phyloP scores from a whole-genome alignment of 2,797 vertebrate species.

The Pseudomugil tenellus region DNA sequence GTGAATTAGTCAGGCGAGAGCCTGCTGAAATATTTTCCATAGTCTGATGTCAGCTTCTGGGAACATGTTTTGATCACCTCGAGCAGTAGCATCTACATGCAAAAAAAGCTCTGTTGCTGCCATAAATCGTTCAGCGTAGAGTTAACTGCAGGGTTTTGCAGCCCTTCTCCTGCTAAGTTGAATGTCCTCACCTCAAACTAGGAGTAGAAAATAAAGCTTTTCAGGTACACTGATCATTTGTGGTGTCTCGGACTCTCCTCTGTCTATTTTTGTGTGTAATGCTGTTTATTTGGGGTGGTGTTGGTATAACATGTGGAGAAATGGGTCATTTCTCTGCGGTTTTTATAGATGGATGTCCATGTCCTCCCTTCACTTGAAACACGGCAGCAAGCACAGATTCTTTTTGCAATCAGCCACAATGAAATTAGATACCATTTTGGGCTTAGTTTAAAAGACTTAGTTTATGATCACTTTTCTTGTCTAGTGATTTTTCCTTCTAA shows the following conservation, averaged over 20 bases:
- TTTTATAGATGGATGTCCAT: constrained; percentile 35
- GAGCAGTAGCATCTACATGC: constrained; percentile 66
- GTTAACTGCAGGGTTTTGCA: constrained; percentile 54
- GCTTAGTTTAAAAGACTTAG: constrained; percentile 28
- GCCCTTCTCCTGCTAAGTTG: constrained; percentile 45
- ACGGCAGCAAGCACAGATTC: constrained; percentile 9
- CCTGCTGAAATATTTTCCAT: constrained; percentile 67
- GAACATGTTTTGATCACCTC: constrained; percentile 72
- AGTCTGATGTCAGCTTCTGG: constrained; percentile 64
- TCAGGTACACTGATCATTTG: constrained; percentile 65
- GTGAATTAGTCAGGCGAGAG: constrained; percentile 28
- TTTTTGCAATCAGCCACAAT: constrained; percentile 40
- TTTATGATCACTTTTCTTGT: constrained; percentile 66
- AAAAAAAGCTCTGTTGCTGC: constrained; percentile 58
- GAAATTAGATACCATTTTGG: constrained; percentile 41
- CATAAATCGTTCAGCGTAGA: constrained; percentile 67
- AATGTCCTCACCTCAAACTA: constrained; percentile 66
- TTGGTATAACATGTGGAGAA: constrained; percentile 53
- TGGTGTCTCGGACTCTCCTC: constrained; percentile 47
- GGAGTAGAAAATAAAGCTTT: constrained; percentile 56
- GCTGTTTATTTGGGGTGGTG: constrained; percentile 51
- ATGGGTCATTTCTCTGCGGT: constrained; percentile 46
- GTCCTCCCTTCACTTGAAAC: constrained; percentile 13
- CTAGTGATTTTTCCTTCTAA: constrained; percentile 59
- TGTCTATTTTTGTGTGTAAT: constrained; percentile 57